Evolutionary conservation across 2,888 invertebrate species (phyloP), one percentile per base, ranked within the genome.

Genomic region (Serrognathus titanus): DNA sequence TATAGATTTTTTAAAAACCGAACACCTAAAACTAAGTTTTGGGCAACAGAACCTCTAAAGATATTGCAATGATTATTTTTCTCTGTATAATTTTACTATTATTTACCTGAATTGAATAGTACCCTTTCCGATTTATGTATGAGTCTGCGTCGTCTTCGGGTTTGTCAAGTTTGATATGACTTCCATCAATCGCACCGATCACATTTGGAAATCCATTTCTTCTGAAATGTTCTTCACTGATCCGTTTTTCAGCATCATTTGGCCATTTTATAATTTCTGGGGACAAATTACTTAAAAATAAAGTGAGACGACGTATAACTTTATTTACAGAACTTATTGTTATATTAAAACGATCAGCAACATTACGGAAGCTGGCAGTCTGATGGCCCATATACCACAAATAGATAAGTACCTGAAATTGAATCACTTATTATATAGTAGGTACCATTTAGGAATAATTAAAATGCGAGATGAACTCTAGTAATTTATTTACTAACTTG

Each of bases 261-360:
- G 58, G 58, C 60, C 55, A 60, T 35, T 39, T 55, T 20, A 60
- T 60, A 13, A 60, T 46, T 38, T 52, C n/a, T 37, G 39, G 24
- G 13, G 60, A 47, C 31, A 60, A 51, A 49, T 59, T 51, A 31
- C 58, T 59, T 6, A 60, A 10, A 49, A 51, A 51, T 45, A 41
- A 39, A 10, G 54, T 52, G 13, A 59, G 10, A 36, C 52, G 36
- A 9, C 39, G 36, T 10, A 54, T 51, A 37, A 60, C 35, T 38
- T 12, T 35, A 36, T 41, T 35, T n/a, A 63, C 31, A 1, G 58
- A 51, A 39, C 59, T 62, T n/a, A 61, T 59, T 3, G 51, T 48
- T 4, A 60, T 40, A 40, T 55, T 48, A 36, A 61, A 62, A 8
- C 60, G 20, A 41, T 62, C 60, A n/a, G 57, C 62, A 13, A 61